Base-by-base conservation (phyloP, 2,888 invertebrate genomes). In the Volucella inanis region DNA sequence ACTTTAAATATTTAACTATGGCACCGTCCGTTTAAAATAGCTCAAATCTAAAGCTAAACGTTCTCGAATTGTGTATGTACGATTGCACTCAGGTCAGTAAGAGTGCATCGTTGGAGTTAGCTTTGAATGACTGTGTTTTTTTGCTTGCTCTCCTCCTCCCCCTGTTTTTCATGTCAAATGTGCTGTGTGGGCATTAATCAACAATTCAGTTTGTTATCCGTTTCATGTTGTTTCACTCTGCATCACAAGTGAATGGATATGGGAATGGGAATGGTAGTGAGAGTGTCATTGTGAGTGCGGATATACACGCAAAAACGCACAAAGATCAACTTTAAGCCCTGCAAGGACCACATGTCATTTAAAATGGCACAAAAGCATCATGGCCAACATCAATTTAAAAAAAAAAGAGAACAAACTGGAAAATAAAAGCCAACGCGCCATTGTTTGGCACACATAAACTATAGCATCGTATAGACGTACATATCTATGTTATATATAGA, bases 371-470 rank as follows among this genome's bases (percentile, higher is more conserved):
- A 81, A 77, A 81, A 85, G 68, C 81, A 72, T 85, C 76, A 72
- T 72, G 71, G 57, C 54, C 72, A 72, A 67, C 62, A 68, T 76
- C 70, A 50, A 14, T 14, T 41, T 38, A 11, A 14, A 64, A 54
- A 38, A 61, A 82, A 43, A 45, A 54, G 12, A 39, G 3, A 3
- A 22, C 1, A 22, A 22, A 22, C 3, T 22, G 3, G 3, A 22
- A 22, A 22, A 50, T 18, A 70, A 49, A 68, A 65, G 45, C 49
- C 71, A 72, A 71, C 65, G 57, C 64, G 65, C 71, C 75, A 84
- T 84, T 80, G 84, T 79, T 80, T 84, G 84, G 79, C 84, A 85
- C 76, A 85, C 81, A 85, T 85, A 72, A 67, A 62, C 76, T 77
- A 75, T 77, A 50, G 50, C 55, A 22, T 22, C 22, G 43, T 70